Base-by-base conservation (phyloP, 2,797 vertebrate species). In the Scleropages formosus region DNA sequence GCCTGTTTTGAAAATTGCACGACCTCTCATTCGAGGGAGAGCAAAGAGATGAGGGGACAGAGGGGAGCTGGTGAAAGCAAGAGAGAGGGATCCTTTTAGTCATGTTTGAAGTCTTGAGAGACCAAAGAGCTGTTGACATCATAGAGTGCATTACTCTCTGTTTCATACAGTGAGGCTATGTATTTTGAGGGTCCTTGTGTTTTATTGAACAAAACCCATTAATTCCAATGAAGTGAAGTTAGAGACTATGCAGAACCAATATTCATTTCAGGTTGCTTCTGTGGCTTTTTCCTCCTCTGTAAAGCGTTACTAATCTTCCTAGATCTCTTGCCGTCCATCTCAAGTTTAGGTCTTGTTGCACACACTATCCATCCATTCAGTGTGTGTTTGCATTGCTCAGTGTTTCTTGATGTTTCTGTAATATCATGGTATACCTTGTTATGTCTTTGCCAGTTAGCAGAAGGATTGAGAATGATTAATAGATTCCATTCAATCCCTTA, bases 41-140 rank as follows among this genome's bases (percentile, higher is more conserved):
- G 15, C 58, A 74, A n/a, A 16, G 12, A 12, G n/a, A 60, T 18
- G 65, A 60, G 16, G 39, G 60, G 68, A 18, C 3, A 24, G 64
- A 39, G 59, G 53, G 76, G 74, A 62, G 72, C 44, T 16, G 39
- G n/a, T 24, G 26, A 18, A 58, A 44, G 31, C 13, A 27, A 22
- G 62, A 20, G 53, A 39, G 31, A 16, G 24, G 27, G 22, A 13
- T 20, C 73, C 68, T 73, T 73, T 78, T 68, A 76, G 56, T 16
- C 39, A 56, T n/a, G 69, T 78, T 78, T 78, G 78, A 78, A 67
- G 74, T 75, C 68, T 65, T n/a, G 46, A 13, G 39, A 78, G 73
- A 78, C 77, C 77, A 78, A 75, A 78, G 77, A 24, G 58, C 60
- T 39, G 13, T 47, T 72, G 62, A 11, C 44, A 8, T 60, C 39